phyloP scores from a whole-genome alignment of 2,113 vertebrate genomes.

The Ranitomeya variabilis region DNA sequence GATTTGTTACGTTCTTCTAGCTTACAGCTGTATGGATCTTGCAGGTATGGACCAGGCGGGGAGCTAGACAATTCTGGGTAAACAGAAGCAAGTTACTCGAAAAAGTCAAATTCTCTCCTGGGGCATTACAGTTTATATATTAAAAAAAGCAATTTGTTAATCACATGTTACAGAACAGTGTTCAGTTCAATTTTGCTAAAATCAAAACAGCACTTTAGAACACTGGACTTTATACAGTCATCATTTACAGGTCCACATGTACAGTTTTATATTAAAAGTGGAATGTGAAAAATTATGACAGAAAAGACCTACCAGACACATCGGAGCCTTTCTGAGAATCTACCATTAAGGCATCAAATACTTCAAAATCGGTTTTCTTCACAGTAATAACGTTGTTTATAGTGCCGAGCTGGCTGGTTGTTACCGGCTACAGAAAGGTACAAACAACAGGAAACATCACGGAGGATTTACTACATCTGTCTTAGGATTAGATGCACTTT shows the following conservation, averaged over 20 bases:
- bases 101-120: too few relatives aligned
- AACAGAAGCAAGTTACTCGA: neutral
- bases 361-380: slow-evolving; percentile 95
- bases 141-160: too few relatives aligned
- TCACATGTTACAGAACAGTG: too few relatives aligned
- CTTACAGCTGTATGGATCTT: slow-evolving; percentile 86
- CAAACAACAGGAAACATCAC: neutral
- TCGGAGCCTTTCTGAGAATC: slow-evolving; percentile 92
- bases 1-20: slow-evolving; percentile 87
- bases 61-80: slow-evolving; percentile 91
- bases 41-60: slow-evolving; percentile 91
- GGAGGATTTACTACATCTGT: too few relatives aligned
- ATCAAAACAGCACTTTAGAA: too few relatives aligned
- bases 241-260: too few relatives aligned
- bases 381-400: slow-evolving; percentile 94
- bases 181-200: too few relatives aligned
- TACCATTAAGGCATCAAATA: slow-evolving; percentile 94
- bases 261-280: too few relatives aligned
- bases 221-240: too few relatives aligned
- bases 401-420: slow-evolving; percentile 89
- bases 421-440: slow-evolving; percentile 78
- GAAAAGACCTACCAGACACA: slow-evolving; percentile 79
- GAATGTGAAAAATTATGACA: too few relatives aligned
- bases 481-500: too few relatives aligned
- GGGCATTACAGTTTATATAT: too few relatives aligned